A percentile compares a stretch with the other conserved stretches of the same genome.
These are phyloP conservation scores for Menidia menidia DNA, from an alignment of 2,797 vertebrate genomes.

Conservation along the genomic window DNA sequence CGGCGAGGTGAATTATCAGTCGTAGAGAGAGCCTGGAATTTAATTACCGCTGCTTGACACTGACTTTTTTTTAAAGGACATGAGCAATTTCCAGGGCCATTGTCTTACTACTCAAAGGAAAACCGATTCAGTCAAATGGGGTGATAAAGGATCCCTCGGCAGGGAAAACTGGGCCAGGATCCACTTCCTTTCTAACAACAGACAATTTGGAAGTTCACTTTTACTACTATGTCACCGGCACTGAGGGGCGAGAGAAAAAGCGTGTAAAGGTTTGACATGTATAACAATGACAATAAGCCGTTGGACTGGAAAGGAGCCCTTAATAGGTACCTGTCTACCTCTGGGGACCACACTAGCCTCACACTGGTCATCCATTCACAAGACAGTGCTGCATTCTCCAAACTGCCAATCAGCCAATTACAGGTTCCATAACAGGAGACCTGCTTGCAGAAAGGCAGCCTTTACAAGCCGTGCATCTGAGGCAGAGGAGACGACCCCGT, in stretches of 20 bases:
- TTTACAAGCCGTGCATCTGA: conserved; percentile 75
- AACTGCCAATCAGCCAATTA: conserved; percentile 85
- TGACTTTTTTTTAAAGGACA: conserved; percentile 59
- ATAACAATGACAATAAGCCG: conserved; percentile 72
- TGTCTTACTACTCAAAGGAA: conserved; percentile 58
- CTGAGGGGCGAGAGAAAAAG: conserved; percentile 22
- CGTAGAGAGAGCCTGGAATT: conserved; percentile 50
- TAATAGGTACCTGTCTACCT: conserved; percentile 79
- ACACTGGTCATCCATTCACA: conserved; percentile 83
- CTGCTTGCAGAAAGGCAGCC: conserved; percentile 67
- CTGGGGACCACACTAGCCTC: conserved; percentile 68
- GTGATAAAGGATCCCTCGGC: conserved; percentile 59
- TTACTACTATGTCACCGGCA: conserved; percentile 37
- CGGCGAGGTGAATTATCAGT: conserved; percentile 58
- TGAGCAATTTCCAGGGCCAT: conserved; percentile 56
- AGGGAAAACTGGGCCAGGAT: conserved; percentile 66
- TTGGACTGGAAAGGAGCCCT: conserved; percentile 64
- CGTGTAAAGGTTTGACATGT: conserved; percentile 59
- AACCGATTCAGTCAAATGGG: conserved; percentile 44
- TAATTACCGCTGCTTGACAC: conserved; percentile 69
- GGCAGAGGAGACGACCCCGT: conserved; percentile 73
- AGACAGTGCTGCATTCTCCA: conserved; percentile 77
- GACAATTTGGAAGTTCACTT: conserved; percentile 70
- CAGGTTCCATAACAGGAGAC: conserved; percentile 74
- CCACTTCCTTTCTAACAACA: conserved; percentile 65